A percentile compares a stretch with the other conserved stretches of the same genome.
Conservation (phyloP, 2,113 vertebrate genomes). For the Microtus richardsoni region DNA sequence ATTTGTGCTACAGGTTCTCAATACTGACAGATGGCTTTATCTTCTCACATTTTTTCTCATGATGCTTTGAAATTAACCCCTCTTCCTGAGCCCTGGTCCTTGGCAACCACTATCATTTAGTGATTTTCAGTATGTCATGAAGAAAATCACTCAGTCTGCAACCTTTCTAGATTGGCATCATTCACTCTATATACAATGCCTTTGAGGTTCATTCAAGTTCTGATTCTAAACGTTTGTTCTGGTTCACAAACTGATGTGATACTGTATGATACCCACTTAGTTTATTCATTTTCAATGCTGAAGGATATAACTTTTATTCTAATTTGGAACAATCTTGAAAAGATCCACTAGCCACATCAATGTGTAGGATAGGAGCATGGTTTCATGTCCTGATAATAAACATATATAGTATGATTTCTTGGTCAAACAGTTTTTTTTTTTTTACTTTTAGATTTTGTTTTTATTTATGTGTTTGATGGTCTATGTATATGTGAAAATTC, state of each 20-base stretch:
- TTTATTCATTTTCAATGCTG: background rate
- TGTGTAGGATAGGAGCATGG: background rate
- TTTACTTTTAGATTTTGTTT: background rate
- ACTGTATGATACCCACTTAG: fast-evolving
- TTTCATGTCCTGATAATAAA: background rate
- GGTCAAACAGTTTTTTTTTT: too few relatives aligned
- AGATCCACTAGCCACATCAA: background rate
- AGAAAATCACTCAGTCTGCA: background rate
- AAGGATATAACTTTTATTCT: background rate
- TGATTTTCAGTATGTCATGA: background rate
- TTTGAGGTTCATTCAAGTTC: background rate
- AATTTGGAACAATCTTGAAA: background rate
- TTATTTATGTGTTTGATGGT: background rate
- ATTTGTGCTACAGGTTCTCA: background rate
- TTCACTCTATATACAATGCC: background rate
- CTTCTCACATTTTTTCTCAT: background rate
- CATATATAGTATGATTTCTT: background rate
- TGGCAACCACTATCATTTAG: background rate
- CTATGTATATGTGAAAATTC: background rate
- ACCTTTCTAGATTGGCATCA: background rate
- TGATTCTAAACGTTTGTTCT: background rate
- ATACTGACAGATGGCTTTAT: background rate
- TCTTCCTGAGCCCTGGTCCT: fast-evolving
- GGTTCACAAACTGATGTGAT: background rate
- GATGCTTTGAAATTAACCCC: fast-evolving